phyloP scores from a whole-genome alignment of 2,797 vertebrate genomes.

The Meda fulgida region DNA sequence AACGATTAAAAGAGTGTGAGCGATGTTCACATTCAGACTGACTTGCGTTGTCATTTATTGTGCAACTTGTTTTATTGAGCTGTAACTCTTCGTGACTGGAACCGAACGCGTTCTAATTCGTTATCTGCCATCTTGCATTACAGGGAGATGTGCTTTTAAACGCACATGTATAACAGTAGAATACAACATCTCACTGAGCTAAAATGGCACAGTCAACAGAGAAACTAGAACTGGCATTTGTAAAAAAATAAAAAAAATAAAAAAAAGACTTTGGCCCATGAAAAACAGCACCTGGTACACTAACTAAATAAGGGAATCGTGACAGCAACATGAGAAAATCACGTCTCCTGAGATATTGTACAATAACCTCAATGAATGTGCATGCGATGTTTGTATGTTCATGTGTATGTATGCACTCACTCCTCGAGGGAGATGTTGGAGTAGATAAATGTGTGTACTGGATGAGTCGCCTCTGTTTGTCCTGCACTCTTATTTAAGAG shows the following conservation, averaged over 20 bases:
- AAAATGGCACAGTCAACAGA: not conserved
- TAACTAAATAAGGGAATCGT: slow-evolving; percentile 39
- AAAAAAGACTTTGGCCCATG: slow-evolving; percentile 6
- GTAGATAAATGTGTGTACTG: slow-evolving; percentile 61
- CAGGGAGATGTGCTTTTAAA: slow-evolving; percentile 18
- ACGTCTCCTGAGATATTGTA: slow-evolving; percentile 27
- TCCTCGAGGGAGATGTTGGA: slow-evolving; percentile 76
- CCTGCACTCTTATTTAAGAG: slow-evolving; percentile 58
- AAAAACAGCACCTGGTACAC: slow-evolving; percentile 36
- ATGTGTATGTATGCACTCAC: slow-evolving; percentile 64
- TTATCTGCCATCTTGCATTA: slow-evolving; percentile 7
- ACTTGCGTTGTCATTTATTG: slow-evolving; percentile 34
- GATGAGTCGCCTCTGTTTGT: slow-evolving; percentile 43
- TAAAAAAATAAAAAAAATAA: too few relatives aligned
- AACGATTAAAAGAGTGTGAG: slow-evolving; percentile 8
- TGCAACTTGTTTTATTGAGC: slow-evolving; percentile 24
- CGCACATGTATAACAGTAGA: slow-evolving; percentile 2
- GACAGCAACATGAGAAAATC: not conserved
- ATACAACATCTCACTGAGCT: not conserved
- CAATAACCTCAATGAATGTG: slow-evolving; percentile 10
- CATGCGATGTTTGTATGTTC: not conserved
- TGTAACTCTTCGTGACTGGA: slow-evolving; percentile 13
- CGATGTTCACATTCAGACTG: not conserved
- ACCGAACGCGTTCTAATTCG: not conserved
- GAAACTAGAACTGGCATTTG: not conserved